Evolutionary conservation across 2,888 invertebrate species (phyloP).

Genomic region (Xestia c-nigrum): DNA sequence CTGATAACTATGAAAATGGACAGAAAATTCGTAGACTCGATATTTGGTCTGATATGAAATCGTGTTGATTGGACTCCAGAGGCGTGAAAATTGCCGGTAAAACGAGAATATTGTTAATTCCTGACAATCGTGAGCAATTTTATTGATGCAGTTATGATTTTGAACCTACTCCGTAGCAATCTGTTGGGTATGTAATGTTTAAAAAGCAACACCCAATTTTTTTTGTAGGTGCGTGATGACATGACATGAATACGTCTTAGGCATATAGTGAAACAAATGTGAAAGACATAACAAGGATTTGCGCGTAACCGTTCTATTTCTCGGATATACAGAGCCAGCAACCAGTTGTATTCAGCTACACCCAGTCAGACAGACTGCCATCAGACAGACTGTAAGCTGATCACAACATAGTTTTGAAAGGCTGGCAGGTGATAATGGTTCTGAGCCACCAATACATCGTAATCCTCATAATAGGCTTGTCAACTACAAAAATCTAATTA

Average conservation of each 20-base stretch:
- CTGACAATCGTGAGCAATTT: slow-evolving; percentile 16
- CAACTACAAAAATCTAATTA: too few relatives aligned
- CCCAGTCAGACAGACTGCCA: too few relatives aligned
- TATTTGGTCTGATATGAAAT: slow-evolving; percentile 9
- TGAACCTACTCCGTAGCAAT: neutral
- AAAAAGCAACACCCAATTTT: neutral
- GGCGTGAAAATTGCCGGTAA: slow-evolving; percentile 4
- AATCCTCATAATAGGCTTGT: neutral
- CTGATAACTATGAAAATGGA: neutral
- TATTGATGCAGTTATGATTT: neutral
- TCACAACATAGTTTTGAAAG: neutral
- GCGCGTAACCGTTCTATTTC: neutral
- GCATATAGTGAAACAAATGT: neutral
- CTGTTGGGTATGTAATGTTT: neutral
- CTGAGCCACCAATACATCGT: neutral
- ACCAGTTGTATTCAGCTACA: too few relatives aligned
- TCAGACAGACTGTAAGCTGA: neutral
- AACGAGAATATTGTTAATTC: slow-evolving; percentile 10
- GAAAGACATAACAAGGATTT: neutral
- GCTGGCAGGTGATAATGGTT: neutral
- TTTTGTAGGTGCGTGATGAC: too few relatives aligned
- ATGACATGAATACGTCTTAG: neutral
- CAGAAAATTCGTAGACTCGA: neutral
- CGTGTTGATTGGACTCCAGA: slow-evolving; percentile 32
- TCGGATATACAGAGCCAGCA: neutral